Conservation (phyloP, 2,797 vertebrate genomes). For the Coregonus sp. region DNA sequence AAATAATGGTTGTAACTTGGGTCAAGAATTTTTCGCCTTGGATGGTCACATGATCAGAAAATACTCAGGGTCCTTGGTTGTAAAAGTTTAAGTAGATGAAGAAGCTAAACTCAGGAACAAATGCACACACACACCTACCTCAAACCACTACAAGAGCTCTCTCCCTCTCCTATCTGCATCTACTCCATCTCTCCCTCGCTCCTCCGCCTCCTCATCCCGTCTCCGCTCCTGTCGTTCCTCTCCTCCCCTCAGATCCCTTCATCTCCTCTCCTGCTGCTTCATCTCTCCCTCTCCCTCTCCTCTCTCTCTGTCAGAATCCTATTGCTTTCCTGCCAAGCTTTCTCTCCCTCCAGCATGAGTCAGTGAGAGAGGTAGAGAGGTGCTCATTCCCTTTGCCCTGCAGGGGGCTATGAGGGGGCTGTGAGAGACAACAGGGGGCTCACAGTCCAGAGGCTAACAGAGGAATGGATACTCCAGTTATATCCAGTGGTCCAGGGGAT, state of each 20-base stretch:
- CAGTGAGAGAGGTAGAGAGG: constrained; percentile 8
- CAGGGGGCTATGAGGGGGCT: not conserved
- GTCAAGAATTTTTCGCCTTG: not conserved
- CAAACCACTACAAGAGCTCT: not conserved
- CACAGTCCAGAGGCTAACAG: not conserved
- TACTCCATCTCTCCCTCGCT: not conserved
- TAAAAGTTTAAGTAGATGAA: not conserved
- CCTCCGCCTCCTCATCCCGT: not conserved
- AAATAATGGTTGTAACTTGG: no score
- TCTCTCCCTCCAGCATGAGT: not conserved
- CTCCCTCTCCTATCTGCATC: not conserved
- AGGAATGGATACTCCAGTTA: not conserved
- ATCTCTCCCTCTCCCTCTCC: constrained; percentile 30
- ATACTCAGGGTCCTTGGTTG: not conserved
- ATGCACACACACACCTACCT: not conserved
- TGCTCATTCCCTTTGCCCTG: not conserved
- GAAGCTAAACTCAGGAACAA: not conserved
- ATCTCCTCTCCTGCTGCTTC: constrained; percentile 50
- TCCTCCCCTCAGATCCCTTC: constrained; percentile 27
- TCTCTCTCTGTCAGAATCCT: constrained; percentile 39
- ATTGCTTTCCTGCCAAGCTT: constrained; percentile 46
- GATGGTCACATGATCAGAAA: not conserved
- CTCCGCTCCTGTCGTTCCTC: constrained; percentile 22
- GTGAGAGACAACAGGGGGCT: not conserved
- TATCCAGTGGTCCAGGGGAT: not conserved